Base-by-base conservation (phyloP, 2,888 invertebrate genomes). In the Clunio marinus region DNA sequence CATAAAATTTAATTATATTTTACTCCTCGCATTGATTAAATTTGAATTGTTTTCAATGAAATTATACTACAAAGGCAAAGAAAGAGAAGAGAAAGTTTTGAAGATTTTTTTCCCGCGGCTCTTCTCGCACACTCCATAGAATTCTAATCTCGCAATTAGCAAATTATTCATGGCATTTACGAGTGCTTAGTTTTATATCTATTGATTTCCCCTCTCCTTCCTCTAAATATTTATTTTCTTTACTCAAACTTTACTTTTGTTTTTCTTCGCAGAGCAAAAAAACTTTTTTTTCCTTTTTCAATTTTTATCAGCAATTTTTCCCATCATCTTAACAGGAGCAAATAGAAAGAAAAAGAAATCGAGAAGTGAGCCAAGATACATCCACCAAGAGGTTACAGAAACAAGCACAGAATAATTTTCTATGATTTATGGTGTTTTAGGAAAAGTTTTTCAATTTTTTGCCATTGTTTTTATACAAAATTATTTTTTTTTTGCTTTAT, bases 391-490 rank as follows among this genome's bases (percentile, higher is more conserved):
- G n/a, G 32, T 10, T 32, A 41, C n/a, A n/a, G n/a, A n/a, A n/a
- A 15, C 2, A n/a, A 10, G 41, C 41, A 3, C 10, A 10, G 15
- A 41, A 10, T 41, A 41, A 41, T 41, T 41, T 15, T 24, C 62
- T 24, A 41, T 41, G 62, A 59, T 59, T 59, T 59, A 59, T 59
- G 59, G 32, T 59, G 59, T 27, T 59, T 59, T 59, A 59, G 59
- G 59, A 32, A 59, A 59, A 59, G 59, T 59, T 59, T 59, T 59
- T 59, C 59, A 59, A 59, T 59, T 59, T 59, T 59, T 20, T 59
- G 55, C 55, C 59, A 32, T 59, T 59, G 20, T 17, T 59, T 25
- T 17, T 41, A 15, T 41, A 15, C 41, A 15, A 41, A n/a, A 15
- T 41, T 41, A 41, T 41, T 41, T n/a, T 41, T 41, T 32, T 32